These are phyloP conservation scores for Ceyx melanurus DNA, from an alignment of 2,113 vertebrate species.

Conservation along the genomic window DNA sequence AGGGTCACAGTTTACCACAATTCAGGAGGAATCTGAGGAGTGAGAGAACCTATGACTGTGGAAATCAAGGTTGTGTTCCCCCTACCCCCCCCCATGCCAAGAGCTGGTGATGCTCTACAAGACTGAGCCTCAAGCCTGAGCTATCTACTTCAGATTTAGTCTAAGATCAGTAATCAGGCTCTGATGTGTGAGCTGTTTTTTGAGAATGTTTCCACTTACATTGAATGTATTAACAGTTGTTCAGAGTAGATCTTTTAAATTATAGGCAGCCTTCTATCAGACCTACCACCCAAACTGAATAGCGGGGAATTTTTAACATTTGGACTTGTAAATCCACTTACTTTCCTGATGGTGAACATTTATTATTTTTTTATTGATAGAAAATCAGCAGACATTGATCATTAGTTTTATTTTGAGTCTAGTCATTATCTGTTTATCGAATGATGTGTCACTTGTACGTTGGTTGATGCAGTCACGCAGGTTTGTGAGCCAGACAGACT, in stretches of 20 bases:
- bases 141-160: neutral
- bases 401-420: constrained; percentile 19
- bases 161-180: neutral
- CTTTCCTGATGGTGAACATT: neutral
- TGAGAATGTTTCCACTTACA: neutral
- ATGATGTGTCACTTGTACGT: neutral
- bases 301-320: neutral
- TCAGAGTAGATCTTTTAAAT: neutral
- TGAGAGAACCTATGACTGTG: neutral
- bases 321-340: neutral
- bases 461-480: neutral
- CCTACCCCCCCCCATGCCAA: neutral
- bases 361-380: neutral
- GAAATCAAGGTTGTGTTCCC: neutral
- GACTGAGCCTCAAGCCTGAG: neutral
- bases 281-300: neutral
- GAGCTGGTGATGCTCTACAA: neutral
- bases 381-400: neutral
- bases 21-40: neutral
- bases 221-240: neutral
- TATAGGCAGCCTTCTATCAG: neutral
- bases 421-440: neutral
- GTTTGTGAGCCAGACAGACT: neutral
- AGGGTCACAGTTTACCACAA: neutral
- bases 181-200: neutral